These are phyloP conservation scores for Cabera pusaria DNA, from an alignment of 2,888 invertebrate genomes.

Conservation along the genomic window DNA sequence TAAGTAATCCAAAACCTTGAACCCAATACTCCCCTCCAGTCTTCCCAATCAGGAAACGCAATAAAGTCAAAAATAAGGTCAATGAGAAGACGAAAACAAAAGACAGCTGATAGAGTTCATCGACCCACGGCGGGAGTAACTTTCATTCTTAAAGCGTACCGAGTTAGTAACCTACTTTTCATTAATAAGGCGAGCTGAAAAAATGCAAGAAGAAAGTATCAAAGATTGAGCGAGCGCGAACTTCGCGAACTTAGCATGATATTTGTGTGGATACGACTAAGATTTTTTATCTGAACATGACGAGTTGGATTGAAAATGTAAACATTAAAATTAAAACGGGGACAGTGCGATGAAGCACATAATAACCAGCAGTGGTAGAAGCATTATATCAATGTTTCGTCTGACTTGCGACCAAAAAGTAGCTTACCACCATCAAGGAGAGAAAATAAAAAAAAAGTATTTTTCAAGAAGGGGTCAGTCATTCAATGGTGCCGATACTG, in stretches of 20 bases:
- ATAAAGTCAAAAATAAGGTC: slow-evolving; percentile 23
- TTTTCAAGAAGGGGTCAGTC: too few relatives aligned
- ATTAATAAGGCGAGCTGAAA: slow-evolving; percentile 83
- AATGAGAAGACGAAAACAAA: slow-evolving; percentile 70
- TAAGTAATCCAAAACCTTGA: too few relatives aligned
- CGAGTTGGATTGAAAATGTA: too few relatives aligned
- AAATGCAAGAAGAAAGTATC: slow-evolving; percentile 84
- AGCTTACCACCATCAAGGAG: too few relatives aligned
- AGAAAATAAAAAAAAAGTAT: too few relatives aligned
- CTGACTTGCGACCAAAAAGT: too few relatives aligned
- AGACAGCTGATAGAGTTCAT: slow-evolving; percentile 76
- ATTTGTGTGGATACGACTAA: slow-evolving; percentile 44
- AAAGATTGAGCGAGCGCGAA: slow-evolving; percentile 82
- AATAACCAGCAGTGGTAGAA: too few relatives aligned
- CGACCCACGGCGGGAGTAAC: slow-evolving; percentile 80
- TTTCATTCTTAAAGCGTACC: slow-evolving; percentile 81
- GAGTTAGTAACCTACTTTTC: slow-evolving; percentile 84
- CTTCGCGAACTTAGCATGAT: slow-evolving; percentile 61
- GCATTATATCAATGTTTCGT: too few relatives aligned
- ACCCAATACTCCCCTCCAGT: too few relatives aligned
- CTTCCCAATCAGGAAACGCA: slow-evolving; percentile 17
- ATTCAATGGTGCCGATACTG: too few relatives aligned
- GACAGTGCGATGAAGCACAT: too few relatives aligned
- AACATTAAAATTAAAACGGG: too few relatives aligned
- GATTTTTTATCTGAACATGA: neutral